phyloP scores from a whole-genome alignment of 2,113 vertebrate genomes.

The Periophthalmodon schlosseri region DNA sequence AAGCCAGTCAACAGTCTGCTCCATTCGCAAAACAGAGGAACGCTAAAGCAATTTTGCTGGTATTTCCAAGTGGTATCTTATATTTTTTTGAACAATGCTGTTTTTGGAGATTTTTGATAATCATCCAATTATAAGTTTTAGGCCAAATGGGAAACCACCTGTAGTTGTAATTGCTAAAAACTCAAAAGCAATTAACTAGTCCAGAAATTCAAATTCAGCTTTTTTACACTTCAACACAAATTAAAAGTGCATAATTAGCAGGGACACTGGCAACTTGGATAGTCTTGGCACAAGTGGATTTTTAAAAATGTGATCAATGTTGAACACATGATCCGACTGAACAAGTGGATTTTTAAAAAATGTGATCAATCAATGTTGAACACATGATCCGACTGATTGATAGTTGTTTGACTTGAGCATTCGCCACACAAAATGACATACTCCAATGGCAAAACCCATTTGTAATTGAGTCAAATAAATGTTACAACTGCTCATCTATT shows the following conservation, averaged over 20 bases:
- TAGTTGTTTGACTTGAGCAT: neutral
- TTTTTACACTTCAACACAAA: neutral
- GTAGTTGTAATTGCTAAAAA: constrained; percentile 20
- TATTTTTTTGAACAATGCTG: constrained; percentile 30
- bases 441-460: neutral
- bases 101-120: constrained; percentile 31
- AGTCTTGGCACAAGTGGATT: neutral
- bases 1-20: constrained; percentile 49
- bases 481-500: neutral
- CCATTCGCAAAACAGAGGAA: constrained; percentile 31
- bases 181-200: constrained; percentile 12
- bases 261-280: neutral
- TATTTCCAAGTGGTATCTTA: constrained; percentile 46
- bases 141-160: constrained; percentile 9
- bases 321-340: neutral
- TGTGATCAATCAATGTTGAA: neutral
- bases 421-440: neutral
- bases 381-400: neutral
- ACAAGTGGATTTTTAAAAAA: no score
- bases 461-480: neutral
- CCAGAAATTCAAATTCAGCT: neutral
- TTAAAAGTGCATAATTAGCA: neutral
- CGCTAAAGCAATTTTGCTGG: constrained; percentile 36
- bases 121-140: constrained; percentile 32
- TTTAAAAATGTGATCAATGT: neutral